Evolutionary conservation across 2,888 invertebrate genomes (phyloP).

Genomic region (Drosophila maculinotata): DNA sequence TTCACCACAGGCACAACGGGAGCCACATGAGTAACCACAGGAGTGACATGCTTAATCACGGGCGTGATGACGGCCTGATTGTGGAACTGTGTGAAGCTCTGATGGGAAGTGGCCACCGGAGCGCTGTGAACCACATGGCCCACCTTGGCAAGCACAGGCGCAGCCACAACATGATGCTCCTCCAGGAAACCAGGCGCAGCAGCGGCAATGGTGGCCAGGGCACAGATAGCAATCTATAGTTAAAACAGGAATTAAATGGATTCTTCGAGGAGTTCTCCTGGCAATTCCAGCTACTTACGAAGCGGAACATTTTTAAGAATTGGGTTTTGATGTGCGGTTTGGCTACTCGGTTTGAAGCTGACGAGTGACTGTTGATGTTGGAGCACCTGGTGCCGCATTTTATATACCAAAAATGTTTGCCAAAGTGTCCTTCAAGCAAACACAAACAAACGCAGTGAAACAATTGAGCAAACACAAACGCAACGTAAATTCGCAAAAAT

Average conservation of each 20-base stretch:
- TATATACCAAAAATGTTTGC: conserved; percentile 54
- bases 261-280: neutral
- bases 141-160: conserved; percentile 81
- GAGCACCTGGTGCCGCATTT: conserved; percentile 22
- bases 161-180: conserved; percentile 78
- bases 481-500: conserved; percentile 41
- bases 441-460: conserved; percentile 28
- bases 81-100: conserved; percentile 86
- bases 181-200: conserved; percentile 80
- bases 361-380: conserved; percentile 65
- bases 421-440: conserved; percentile 62
- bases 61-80: conserved; percentile 84
- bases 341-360: conserved; percentile 49
- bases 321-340: conserved; percentile 24
- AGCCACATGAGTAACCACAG: conserved; percentile 58
- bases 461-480: conserved; percentile 23
- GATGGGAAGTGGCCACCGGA: conserved; percentile 86
- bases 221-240: conserved; percentile 72
- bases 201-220: conserved; percentile 80
- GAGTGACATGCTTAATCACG: conserved; percentile 55
- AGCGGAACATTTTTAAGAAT: conserved; percentile 83
- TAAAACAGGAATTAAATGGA: neutral
- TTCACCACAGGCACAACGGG: conserved; percentile 41
- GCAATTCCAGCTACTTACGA: conserved; percentile 72
- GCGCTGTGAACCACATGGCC: conserved; percentile 82